A percentile compares a stretch with the other conserved stretches of the same genome.
Conservation (phyloP, 1,140 invertebrate genomes). For the Lerema accius region DNA sequence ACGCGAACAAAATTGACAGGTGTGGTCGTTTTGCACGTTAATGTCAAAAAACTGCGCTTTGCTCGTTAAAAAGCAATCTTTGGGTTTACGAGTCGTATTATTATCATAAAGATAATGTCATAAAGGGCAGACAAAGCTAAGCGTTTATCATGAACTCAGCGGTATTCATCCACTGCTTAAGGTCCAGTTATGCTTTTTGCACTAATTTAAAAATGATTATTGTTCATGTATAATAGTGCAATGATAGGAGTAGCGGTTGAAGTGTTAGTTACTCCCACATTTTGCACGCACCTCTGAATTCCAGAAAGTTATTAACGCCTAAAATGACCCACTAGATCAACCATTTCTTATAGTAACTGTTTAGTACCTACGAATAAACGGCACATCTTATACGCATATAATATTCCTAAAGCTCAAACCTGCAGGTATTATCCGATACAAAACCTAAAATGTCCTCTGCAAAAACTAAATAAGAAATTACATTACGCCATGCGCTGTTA, state of each 20-base stretch:
- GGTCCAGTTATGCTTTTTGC: constrained; percentile 26
- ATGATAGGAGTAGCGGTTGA: too few relatives aligned
- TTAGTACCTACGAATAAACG: too few relatives aligned
- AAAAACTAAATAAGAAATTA: too few relatives aligned
- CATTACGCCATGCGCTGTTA: not conserved
- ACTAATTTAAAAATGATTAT: constrained; percentile 9
- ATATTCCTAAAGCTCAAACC: too few relatives aligned
- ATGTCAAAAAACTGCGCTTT: constrained; percentile 37
- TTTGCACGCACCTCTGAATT: too few relatives aligned
- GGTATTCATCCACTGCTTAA: constrained; percentile 41
- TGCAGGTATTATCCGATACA: too few relatives aligned
- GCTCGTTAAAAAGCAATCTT: constrained; percentile 45
- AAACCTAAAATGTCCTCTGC: too few relatives aligned
- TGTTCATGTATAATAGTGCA: not conserved
- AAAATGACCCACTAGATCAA: too few relatives aligned
- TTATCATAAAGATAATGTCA: constrained; percentile 55
- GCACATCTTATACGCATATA: too few relatives aligned
- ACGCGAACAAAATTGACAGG: constrained; percentile 38
- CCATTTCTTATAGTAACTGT: too few relatives aligned
- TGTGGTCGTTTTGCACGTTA: constrained; percentile 33
- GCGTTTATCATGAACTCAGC: constrained; percentile 56
- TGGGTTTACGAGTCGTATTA: constrained; percentile 49
- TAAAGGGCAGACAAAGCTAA: constrained; percentile 48
- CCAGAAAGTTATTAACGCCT: too few relatives aligned
- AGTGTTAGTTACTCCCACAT: too few relatives aligned